Evolutionary conservation across 2,797 vertebrate genomes (phyloP).

Genomic region (Myripristis murdjan): DNA sequence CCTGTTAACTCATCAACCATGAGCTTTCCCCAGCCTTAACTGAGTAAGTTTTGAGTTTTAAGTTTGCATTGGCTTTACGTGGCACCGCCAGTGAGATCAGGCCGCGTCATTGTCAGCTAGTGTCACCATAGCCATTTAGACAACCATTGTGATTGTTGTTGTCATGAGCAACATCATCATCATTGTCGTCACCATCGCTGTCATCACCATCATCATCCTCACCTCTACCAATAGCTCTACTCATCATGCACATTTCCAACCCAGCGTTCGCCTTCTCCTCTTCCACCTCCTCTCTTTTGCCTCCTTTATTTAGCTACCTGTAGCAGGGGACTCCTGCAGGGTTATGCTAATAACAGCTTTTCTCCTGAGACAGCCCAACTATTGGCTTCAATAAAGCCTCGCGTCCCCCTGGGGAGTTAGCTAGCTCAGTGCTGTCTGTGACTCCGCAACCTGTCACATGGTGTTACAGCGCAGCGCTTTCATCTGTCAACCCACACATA

Average conservation of each 20-base stretch:
- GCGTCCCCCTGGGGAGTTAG: constrained; percentile 47
- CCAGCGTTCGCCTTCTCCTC: neutral
- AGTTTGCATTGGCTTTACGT: too few species aligned
- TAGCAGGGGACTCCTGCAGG: constrained; percentile 21
- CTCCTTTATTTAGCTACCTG: constrained; percentile 37
- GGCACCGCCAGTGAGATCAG: too few species aligned
- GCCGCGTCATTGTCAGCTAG: neutral
- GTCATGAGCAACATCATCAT: constrained; percentile 1
- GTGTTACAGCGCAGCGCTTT: constrained; percentile 34
- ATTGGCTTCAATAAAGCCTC: constrained; percentile 53
- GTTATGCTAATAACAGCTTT: constrained; percentile 48
- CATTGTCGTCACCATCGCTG: neutral
- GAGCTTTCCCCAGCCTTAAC: too few species aligned
- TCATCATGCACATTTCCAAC: neutral
- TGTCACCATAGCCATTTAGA: neutral
- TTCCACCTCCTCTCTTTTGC: neutral
- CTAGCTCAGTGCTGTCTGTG: constrained; percentile 48
- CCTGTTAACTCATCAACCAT: too few species aligned
- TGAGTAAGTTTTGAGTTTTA: too few species aligned
- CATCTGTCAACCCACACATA: constrained; percentile 55
- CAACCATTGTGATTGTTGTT: neutral
- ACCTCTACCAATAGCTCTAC: neutral
- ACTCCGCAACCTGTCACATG: constrained; percentile 58
- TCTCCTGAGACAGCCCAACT: constrained; percentile 45
- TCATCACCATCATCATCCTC: neutral